Evolutionary conservation across 2,888 invertebrate species (phyloP).

Genomic region (Hyppa rectilinea): DNA sequence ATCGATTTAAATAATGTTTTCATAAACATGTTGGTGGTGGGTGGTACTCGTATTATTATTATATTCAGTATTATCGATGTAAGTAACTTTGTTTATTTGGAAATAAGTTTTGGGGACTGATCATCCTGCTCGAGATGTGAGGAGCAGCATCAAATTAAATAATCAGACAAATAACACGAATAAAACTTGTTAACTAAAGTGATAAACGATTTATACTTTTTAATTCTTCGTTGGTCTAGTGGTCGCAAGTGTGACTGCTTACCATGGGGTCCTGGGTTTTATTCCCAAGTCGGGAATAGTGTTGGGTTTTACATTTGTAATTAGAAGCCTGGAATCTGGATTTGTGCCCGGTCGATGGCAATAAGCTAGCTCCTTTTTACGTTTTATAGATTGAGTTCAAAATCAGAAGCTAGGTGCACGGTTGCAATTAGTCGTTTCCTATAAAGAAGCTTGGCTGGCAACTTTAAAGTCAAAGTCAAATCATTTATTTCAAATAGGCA

Average conservation of each 20-base stretch:
- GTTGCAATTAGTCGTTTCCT: not conserved
- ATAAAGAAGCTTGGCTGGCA: too few species aligned
- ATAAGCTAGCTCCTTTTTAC: not conserved
- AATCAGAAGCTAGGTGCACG: not conserved
- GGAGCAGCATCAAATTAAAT: not conserved
- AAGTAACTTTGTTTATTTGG: not conserved
- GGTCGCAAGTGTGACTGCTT: not conserved
- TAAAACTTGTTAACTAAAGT: not conserved
- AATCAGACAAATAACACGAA: not conserved
- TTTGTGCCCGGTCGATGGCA: too few species aligned
- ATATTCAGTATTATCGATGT: not conserved
- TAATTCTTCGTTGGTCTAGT: not conserved
- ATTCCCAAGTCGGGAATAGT: not conserved
- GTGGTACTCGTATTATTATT: too few species aligned
- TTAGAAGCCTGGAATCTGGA: too few species aligned
- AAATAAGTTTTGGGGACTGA: not conserved
- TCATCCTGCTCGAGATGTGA: not conserved
- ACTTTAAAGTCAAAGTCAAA: too few species aligned
- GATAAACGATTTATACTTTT: not conserved
- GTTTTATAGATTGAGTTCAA: too few species aligned
- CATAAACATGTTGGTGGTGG: not conserved
- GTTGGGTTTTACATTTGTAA: too few species aligned
- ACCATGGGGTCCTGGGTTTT: not conserved
- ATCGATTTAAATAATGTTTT: not conserved
- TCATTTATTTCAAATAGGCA: too few species aligned